Evolutionary conservation across 2,888 invertebrate genomes (phyloP).

Genomic region (Diaphora mendica): DNA sequence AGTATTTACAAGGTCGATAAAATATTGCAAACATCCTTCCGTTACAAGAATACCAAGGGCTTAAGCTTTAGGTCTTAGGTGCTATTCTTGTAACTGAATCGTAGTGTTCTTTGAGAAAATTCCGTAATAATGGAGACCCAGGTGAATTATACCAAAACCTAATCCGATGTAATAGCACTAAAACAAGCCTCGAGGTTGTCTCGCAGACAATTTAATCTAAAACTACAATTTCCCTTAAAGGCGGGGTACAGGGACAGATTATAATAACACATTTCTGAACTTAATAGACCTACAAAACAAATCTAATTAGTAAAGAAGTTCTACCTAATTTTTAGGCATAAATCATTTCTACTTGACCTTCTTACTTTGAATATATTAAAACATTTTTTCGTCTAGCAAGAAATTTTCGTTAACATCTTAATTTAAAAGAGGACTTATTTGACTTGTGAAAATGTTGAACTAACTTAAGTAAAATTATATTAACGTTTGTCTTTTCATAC

Average conservation of each 20-base stretch:
- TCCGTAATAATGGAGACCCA: not conserved
- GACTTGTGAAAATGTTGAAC: constrained; percentile 4
- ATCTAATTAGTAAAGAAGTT: not conserved
- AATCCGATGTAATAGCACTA: not conserved
- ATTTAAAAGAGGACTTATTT: constrained; percentile 22
- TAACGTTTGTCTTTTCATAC: not conserved
- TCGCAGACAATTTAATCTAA: not conserved
- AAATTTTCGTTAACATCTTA: constrained; percentile 10
- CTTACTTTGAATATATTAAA: constrained; percentile 1
- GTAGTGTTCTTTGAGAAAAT: not conserved
- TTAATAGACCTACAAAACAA: not conserved
- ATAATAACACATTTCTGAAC: not conserved
- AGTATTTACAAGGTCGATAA: not conserved
- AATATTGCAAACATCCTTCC: not conserved
- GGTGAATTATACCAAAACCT: not conserved
- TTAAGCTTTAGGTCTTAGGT: too few species aligned
- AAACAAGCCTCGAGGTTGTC: not conserved
- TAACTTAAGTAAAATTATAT: not conserved
- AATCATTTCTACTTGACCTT: constrained; percentile 2
- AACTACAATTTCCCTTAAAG: not conserved
- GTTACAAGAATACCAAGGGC: too few species aligned
- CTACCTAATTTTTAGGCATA: not conserved
- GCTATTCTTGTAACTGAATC: not conserved
- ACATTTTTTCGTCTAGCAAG: not conserved
- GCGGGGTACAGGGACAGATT: not conserved